phyloP scores from a whole-genome alignment of 1,140 invertebrate species.

The Fopius arisanus region DNA sequence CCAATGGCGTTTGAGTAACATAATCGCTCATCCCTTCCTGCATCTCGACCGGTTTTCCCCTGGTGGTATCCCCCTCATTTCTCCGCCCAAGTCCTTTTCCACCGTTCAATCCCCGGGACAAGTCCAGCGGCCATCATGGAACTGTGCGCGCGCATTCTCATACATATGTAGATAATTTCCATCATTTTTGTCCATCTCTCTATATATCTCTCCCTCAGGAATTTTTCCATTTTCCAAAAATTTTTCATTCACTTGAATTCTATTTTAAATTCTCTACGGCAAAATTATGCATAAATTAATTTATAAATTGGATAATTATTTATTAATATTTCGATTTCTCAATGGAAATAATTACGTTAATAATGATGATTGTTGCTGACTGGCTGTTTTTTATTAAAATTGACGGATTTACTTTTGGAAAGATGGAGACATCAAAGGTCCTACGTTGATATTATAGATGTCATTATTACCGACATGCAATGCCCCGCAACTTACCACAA shows the following conservation, averaged over 20 bases:
- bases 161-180: constrained; percentile 7
- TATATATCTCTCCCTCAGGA: no score
- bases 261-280: no score
- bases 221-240: no score
- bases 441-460: constrained; percentile 4
- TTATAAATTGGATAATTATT: no score
- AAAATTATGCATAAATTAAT: no score
- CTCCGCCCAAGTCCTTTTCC: constrained; percentile 34
- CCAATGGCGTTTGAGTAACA: constrained; percentile 52
- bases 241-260: no score
- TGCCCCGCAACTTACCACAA: constrained; percentile 14
- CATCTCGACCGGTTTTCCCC: constrained; percentile 36
- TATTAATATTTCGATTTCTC: no score
- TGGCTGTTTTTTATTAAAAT: no score
- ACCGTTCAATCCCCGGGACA: constrained; percentile 26
- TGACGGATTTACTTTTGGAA: no score
- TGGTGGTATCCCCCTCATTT: constrained; percentile 33
- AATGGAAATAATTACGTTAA: no score
- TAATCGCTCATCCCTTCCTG: constrained; percentile 53
- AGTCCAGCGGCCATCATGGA: constrained; percentile 57
- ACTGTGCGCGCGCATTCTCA: constrained; percentile 53
- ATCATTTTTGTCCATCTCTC: no score
- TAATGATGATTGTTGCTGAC: no score
- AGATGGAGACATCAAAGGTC: neutral
- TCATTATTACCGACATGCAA: constrained; percentile 6